phyloP scores from a whole-genome alignment of 2,888 invertebrate species.

The Mythimna lalbum region DNA sequence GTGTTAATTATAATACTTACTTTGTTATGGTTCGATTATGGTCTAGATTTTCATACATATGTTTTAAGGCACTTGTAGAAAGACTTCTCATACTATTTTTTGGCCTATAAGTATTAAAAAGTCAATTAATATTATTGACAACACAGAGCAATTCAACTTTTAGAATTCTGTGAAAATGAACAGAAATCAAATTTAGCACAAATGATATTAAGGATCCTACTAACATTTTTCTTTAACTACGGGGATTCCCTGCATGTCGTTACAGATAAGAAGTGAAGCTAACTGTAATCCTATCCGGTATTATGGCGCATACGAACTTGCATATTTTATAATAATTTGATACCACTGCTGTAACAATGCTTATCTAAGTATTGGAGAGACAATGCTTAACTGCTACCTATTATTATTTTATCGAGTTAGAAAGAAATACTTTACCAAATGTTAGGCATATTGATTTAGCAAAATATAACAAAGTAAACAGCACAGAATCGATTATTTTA shows the following conservation, averaged over 20 bases:
- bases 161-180: too few species aligned
- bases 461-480: background rate
- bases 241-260: constrained; percentile 12
- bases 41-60: background rate
- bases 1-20: constrained; percentile 5
- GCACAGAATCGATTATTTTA: background rate
- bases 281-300: constrained; percentile 29
- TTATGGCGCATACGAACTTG: constrained; percentile 2
- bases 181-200: too few species aligned
- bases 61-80: background rate
- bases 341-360: background rate
- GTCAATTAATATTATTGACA: background rate
- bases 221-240: constrained; percentile 13
- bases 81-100: too few species aligned
- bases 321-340: constrained; percentile 4
- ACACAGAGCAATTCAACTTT: too few species aligned
- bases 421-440: background rate
- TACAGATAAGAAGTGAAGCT: background rate
- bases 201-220: background rate
- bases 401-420: background rate
- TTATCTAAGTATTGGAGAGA: constrained; percentile 10
- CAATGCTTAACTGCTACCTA: background rate
- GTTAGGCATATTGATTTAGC: background rate
- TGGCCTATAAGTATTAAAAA: background rate
- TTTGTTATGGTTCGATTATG: constrained; percentile 19